Conservation (phyloP, 2,888 invertebrate species). For the Aphidoletes aphidimyza region DNA sequence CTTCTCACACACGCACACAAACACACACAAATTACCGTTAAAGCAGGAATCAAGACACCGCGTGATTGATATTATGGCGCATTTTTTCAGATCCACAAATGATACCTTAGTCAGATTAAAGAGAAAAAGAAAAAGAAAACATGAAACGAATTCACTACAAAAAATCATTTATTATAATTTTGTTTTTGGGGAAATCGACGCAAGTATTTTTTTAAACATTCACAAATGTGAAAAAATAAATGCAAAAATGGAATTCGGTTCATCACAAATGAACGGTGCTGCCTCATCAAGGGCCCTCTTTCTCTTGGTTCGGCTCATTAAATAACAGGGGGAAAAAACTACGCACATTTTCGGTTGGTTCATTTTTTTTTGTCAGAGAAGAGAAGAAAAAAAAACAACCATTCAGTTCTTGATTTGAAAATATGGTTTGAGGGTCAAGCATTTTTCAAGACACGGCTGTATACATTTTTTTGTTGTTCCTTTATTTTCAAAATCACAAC, state of each 20-base stretch:
- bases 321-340: neutral
- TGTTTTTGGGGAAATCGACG: neutral
- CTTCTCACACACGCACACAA: constrained; percentile 1
- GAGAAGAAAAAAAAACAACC: neutral
- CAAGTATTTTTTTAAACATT: neutral
- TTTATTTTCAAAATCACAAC: constrained; percentile 12
- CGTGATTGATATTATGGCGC: constrained; percentile 23
- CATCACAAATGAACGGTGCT: neutral
- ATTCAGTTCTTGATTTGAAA: neutral
- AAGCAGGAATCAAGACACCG: neutral
- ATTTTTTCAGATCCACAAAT: constrained; percentile 42
- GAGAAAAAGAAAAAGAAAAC: neutral
- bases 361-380: neutral
- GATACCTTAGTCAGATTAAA: neutral
- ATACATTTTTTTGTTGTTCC: no score
- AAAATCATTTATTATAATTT: constrained; percentile 33
- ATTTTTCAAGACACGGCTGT: neutral
- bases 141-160: no score
- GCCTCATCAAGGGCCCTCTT: neutral
- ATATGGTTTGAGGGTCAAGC: constrained; percentile 32
- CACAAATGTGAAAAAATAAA: neutral
- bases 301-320: neutral
- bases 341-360: neutral
- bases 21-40: constrained; percentile 1
- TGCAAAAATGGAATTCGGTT: neutral